Evolutionary conservation across 2,113 vertebrate species (phyloP), one percentile per base, ranked within the genome.

Genomic region (Zapus hudsonius): DNA sequence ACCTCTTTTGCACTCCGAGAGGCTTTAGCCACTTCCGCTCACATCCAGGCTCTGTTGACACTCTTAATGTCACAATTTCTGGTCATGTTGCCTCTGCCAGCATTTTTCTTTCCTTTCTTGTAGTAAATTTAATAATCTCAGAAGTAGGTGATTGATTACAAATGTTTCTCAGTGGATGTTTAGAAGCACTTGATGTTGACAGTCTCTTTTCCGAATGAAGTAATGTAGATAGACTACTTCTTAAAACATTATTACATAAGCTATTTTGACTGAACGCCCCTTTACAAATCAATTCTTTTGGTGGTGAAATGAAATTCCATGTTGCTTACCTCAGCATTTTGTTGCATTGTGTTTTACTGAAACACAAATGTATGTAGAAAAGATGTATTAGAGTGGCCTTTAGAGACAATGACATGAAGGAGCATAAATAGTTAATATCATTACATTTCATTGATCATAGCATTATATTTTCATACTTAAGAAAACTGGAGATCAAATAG

Each of bases 291-390:
- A 27, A 6, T 19, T 76, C 23, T 69, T 36, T 23, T 70, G 8
- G 76, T 91, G 78, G 20, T 55, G 44, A 94, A 87, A 87, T 87
- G 22, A 72, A 69, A 42, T 40, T 15, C 83, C 17, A 64, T 75
- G 91, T 83, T 94, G 44, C 47, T 63, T 52, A 61, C 17, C 38
- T 76, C 69, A 55, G 52, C 40, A 36, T 42, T 55, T 87, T 23
- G n/a, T 83, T 40, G 76, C 83, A 76, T 64, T 63, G 12, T 74
- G 38, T 82, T 81, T 85, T 74, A 73, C 17, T 42, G 84, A 52
- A 52, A 52, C n/a, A n/a, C n/a, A 52, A 52, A 12, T 52, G 16
- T 15, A 52, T 72, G 25, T 22, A 42, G 17, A 52, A 33, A 83
- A 19, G 29, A 64, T 55, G 44, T 93, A 74, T 82, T 93, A 64